Percentiles rank a stretch among this genome's conserved stretches.
phyloP scores from a whole-genome alignment of 2,888 invertebrate species.

The Philaethria dido region DNA sequence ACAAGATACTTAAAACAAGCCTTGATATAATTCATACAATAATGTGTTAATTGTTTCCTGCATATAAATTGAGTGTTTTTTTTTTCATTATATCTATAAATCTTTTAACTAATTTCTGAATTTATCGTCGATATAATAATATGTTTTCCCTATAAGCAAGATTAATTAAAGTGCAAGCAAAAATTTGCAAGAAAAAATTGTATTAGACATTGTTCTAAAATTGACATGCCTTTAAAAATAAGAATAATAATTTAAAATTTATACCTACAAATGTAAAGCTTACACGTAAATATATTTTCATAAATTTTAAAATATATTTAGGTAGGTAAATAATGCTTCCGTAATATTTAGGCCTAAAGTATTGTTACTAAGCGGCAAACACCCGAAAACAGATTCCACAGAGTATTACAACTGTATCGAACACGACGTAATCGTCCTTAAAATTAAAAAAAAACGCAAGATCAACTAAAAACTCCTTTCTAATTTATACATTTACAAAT shows the following conservation, averaged over 20 bases:
- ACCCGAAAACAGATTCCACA: constrained; percentile 6
- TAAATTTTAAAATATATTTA: constrained; percentile 23
- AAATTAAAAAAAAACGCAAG: constrained; percentile 27
- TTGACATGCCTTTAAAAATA: neutral
- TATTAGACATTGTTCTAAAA: neutral
- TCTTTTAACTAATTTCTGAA: neutral
- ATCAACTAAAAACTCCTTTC: constrained; percentile 55
- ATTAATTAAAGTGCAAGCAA: neutral
- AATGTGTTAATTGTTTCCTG: neutral
- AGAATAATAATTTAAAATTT: constrained; percentile 5
- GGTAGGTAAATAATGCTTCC: constrained; percentile 38
- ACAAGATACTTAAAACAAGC: neutral
- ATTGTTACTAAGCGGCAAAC: constrained; percentile 7
- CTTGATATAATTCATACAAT: neutral
- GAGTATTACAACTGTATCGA: neutral
- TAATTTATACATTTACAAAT: constrained; percentile 75
- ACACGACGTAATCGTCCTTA: constrained; percentile 3
- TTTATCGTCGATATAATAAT: neutral
- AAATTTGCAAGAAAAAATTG: neutral
- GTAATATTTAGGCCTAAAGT: constrained; percentile 40
- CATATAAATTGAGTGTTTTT: neutral
- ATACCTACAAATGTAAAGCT: neutral
- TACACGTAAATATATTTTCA: constrained; percentile 1
- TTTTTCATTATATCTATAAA: neutral
- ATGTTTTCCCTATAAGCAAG: too few species aligned